Base-by-base conservation (phyloP, 64 coral and sea anemone genomes). In the Catalaphyllia jardinei region DNA sequence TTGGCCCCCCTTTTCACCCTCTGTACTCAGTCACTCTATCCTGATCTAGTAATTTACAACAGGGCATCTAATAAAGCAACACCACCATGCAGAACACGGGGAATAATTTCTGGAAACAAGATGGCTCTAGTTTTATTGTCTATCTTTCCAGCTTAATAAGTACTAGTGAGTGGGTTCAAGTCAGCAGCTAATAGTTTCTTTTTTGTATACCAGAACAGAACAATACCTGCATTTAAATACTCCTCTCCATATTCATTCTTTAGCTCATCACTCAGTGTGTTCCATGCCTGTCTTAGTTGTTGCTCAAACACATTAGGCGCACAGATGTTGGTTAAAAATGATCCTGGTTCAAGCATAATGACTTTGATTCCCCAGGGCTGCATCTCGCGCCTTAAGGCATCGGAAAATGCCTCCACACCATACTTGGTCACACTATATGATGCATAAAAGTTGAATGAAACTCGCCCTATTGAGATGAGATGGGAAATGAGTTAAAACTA, bases 381-480 rank as follows among this genome's bases (percentile, higher is more conserved):
- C 59, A 88, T 77, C 29, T 88, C 86, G 20, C 71, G 86, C 25
- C 86, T 29, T 29, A 88, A 27, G 29, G 86, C 86, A 88, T 88
- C 86, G 39, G 86, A 88, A 73, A 88, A 88, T 49, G 86, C 86
- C 31, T 88, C 86, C 72, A 88, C 86, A 11, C 86, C 86, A 77
- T 88, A 88, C 46, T 88, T 88, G 28, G 49, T 60, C 57, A 88
- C 86, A 60, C 35, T 28, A 38, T 88, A 88, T 35, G 86, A 77
- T 31, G 25, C 52, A 31, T 22, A 38, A 88, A 61, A 55, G 10
- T 11, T 38, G 7, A 10, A 3, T n/a, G 72, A 42, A 51, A 89
- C 15, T 14, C 28, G 39, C 33, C 87, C 87, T 89, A 55, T 60
- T 60, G 33, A 57, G 14, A 75, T 22, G 49, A 55, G 29, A 42